phyloP scores from a whole-genome alignment of 2,113 vertebrate species.

The Rhea americana region DNA sequence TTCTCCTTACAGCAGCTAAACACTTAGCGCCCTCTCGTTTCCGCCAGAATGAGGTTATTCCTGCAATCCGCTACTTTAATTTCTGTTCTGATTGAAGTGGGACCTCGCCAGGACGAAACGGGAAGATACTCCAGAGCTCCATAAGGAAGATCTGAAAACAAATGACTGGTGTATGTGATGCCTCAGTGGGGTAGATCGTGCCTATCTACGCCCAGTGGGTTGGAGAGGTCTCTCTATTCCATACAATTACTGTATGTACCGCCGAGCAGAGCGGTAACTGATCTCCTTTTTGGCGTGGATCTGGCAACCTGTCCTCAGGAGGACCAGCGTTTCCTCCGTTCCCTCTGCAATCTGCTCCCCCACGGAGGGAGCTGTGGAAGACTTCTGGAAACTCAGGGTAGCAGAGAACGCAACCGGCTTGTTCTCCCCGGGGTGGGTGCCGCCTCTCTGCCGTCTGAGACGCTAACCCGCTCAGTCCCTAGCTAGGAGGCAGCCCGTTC shows the following conservation, averaged over 20 bases:
- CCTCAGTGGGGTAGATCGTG: not conserved
- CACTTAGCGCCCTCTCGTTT: not conserved
- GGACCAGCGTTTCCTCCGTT: not conserved
- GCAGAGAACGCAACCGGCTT: not conserved
- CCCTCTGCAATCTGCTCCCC: not conserved
- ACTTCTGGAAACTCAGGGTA: not conserved
- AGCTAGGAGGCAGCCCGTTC: not conserved
- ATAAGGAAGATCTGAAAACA: not conserved
- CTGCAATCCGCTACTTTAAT: not conserved
- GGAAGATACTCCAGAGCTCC: not conserved
- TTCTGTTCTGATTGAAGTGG: not conserved
- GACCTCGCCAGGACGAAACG: not conserved
- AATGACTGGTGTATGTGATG: not conserved
- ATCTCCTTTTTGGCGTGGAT: not conserved
- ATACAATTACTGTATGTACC: not conserved
- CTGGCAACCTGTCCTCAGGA: not conserved
- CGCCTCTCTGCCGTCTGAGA: not conserved
- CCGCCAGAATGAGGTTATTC: not conserved
- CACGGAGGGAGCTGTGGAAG: not conserved
- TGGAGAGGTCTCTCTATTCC: not conserved
- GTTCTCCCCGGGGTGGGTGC: not conserved
- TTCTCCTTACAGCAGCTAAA: not conserved
- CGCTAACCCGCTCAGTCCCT: fast-evolving
- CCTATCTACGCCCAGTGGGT: fast-evolving
- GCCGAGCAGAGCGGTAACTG: not conserved